These are phyloP conservation scores for Syritta pipiens DNA, from an alignment of 2,888 invertebrate genomes.

Conservation along the genomic window DNA sequence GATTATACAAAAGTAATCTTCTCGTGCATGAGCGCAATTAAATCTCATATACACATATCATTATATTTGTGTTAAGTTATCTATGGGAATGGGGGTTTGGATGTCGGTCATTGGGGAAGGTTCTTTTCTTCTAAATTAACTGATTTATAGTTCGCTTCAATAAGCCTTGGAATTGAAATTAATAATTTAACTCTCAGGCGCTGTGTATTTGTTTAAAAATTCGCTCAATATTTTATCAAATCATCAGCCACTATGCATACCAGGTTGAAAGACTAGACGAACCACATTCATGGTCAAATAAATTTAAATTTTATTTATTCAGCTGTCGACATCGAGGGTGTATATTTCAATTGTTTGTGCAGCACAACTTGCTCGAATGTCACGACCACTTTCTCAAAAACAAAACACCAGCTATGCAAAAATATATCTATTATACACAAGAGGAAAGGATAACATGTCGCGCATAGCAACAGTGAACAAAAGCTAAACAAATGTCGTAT, in stretches of 20 bases:
- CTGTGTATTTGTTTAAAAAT: too few relatives aligned
- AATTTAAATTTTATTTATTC: slow-evolving; percentile 15
- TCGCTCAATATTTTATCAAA: too few relatives aligned
- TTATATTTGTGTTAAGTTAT: neutral
- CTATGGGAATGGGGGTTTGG: neutral
- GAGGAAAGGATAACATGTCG: too few relatives aligned
- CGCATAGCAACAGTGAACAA: slow-evolving; percentile 15
- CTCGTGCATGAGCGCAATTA: slow-evolving; percentile 4
- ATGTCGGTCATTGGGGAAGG: too few relatives aligned
- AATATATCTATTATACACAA: too few relatives aligned
- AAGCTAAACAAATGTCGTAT: slow-evolving; percentile 36
- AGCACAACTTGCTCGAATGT: slow-evolving; percentile 5
- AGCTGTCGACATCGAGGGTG: slow-evolving; percentile 23
- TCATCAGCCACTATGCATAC: too few relatives aligned
- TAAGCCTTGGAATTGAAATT: too few relatives aligned
- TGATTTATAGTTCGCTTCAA: too few relatives aligned
- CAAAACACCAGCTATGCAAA: neutral
- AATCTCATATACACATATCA: neutral
- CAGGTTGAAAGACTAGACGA: too few relatives aligned
- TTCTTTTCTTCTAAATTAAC: too few relatives aligned
- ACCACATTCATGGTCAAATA: neutral
- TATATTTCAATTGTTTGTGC: slow-evolving; percentile 26
- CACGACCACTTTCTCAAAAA: neutral
- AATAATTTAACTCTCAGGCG: too few relatives aligned
- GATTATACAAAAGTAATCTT: neutral